These are phyloP conservation scores for Geotria australis DNA, from an alignment of 2,797 vertebrate species.

Conservation along the genomic window DNA sequence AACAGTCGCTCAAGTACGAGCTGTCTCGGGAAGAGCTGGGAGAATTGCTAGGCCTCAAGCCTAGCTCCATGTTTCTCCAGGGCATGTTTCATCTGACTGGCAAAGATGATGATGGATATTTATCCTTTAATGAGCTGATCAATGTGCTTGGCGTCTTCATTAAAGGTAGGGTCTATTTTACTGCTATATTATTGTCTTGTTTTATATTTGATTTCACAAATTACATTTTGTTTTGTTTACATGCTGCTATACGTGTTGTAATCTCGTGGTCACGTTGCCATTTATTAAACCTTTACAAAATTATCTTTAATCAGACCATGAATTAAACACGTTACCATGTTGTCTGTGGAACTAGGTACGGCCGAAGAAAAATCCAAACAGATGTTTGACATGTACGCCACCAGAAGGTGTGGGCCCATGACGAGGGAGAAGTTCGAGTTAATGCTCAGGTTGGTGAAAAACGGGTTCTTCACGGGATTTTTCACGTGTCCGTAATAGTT, in stretches of 20 bases:
- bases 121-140: slow-evolving; percentile 82
- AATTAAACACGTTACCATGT: no score
- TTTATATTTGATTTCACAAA: no score
- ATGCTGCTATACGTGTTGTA: no score
- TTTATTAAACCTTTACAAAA: no score
- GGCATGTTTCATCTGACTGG: slow-evolving; percentile 83
- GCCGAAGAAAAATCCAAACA: slow-evolving; percentile 58
- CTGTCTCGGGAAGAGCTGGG: slow-evolving; percentile 59
- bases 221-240: no score
- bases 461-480: no score
- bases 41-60: slow-evolving; percentile 43
- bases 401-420: slow-evolving; percentile 36
- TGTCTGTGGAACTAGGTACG: slow-evolving; percentile 12
- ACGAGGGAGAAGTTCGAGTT: slow-evolving; percentile 52
- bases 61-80: slow-evolving; percentile 53
- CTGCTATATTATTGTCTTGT: no score
- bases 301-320: no score
- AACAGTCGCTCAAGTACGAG: slow-evolving; percentile 41
- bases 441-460: slow-evolving; percentile 48
- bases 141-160: slow-evolving; percentile 67
- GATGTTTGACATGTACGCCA: slow-evolving; percentile 72
- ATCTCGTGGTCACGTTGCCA: no score
- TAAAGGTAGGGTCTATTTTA: slow-evolving; percentile 17
- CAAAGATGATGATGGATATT: slow-evolving; percentile 73
- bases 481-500: no score